A percentile compares a stretch with the other conserved stretches of the same genome.
phyloP scores from a whole-genome alignment of 2,888 invertebrate species.

The Neoascia interrupta region DNA sequence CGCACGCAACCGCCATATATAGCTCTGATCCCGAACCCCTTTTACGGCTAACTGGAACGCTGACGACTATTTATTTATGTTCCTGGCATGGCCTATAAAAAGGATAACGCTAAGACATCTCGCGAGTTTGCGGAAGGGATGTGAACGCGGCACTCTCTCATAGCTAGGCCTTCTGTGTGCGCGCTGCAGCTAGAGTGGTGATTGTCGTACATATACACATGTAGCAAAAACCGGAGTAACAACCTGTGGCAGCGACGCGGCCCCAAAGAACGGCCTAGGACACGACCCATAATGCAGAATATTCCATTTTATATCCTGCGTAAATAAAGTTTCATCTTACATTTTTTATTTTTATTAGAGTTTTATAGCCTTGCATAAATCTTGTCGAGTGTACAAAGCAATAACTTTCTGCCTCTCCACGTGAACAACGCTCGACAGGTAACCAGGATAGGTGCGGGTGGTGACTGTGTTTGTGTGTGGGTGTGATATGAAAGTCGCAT shows the following conservation, averaged over 20 bases:
- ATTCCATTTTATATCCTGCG: slow-evolving; percentile 70
- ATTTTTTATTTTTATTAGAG: slow-evolving; percentile 73
- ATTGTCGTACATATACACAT: neutral
- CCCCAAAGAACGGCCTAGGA: slow-evolving; percentile 45
- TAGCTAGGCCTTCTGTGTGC: slow-evolving; percentile 1
- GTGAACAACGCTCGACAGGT: slow-evolving; percentile 66
- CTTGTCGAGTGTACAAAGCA: slow-evolving; percentile 71
- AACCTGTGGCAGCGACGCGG: slow-evolving; percentile 38
- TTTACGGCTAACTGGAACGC: slow-evolving; percentile 56
- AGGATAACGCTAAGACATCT: slow-evolving; percentile 58
- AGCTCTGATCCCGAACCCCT: slow-evolving; percentile 50
- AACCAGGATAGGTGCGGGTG: neutral
- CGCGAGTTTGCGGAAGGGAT: neutral
- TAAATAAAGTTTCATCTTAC: slow-evolving; percentile 72
- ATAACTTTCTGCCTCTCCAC: slow-evolving; percentile 69
- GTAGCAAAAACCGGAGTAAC: slow-evolving; percentile 7
- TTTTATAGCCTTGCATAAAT: slow-evolving; percentile 73
- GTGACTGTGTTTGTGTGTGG: neutral
- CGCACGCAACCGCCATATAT: neutral
- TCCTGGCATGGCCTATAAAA: slow-evolving; percentile 60
- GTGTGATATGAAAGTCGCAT: slow-evolving; percentile 32
- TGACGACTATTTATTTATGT: slow-evolving; percentile 69
- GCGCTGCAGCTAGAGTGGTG: slow-evolving; percentile 35
- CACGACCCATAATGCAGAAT: slow-evolving; percentile 68
- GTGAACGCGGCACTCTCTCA: neutral